Evolutionary conservation across 1,140 invertebrate genomes (phyloP), one percentile per base, ranked within the genome.

Genomic region (Dendrolimus kikuchii): DNA sequence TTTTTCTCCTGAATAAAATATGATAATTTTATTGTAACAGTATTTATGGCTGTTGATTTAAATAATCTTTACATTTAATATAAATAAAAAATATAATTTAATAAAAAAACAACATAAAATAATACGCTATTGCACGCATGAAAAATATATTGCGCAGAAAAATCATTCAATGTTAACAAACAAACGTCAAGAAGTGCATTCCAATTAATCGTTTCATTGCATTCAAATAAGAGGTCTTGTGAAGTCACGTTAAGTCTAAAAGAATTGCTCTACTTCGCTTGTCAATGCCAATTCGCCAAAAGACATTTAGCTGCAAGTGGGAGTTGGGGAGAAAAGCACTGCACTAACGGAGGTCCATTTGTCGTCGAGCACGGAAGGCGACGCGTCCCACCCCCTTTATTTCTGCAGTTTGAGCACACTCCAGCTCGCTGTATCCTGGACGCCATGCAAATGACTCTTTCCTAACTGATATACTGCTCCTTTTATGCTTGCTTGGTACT

Each of bases 321-420:
- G 51, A 62, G 51, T 47, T 58, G 53, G 55, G 55, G 55, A 71
- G 70, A 73, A 74, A 63, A 68, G 64, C 51, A 59, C 49, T 59
- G 57, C 57, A 66, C 56, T 66, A 72, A 62, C 66, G 61, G 55
- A 57, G 60, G 60, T 65, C 64, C 65, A 71, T 72, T 73, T 69
- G 63, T 64, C 66, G 63, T 55, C 47, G 60, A 54, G 46, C 53
- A 59, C 46, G 56, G 56, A 53, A 58, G 51, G 62, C 59, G 59
- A 60, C 49, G 45, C 49, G 46, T 51, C 50, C 58, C 23, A 23
- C 23, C 23, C 55, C 47, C 51, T 76, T 67, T 71, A 71, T 71
- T 69, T 66, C 59, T 55, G 38, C 37, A 49, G 48, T 40, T 52
- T 49, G 53, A 55, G 47, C 53, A 54, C 46, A 39, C 45, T 51